Evolutionary conservation across 2,797 vertebrate species (phyloP).

Genomic region (Adelosebastes latens): DNA sequence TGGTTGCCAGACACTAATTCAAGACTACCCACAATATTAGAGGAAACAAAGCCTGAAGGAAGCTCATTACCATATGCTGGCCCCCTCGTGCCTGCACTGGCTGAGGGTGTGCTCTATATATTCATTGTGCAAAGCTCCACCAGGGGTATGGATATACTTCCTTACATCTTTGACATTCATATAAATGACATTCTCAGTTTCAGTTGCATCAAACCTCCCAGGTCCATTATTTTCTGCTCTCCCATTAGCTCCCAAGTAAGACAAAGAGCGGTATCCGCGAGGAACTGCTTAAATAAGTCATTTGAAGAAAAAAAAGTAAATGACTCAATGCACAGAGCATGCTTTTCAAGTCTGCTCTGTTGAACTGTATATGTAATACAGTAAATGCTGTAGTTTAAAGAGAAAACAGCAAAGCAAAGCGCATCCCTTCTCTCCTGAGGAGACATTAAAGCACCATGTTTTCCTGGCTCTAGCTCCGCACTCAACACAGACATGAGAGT

Average conservation of each 20-base stretch:
- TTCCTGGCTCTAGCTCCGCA: background rate
- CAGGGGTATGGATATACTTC: conserved; percentile 14
- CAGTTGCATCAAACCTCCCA: conserved; percentile 29
- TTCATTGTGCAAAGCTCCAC: conserved; percentile 43
- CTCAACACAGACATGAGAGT: background rate
- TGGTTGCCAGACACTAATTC: conserved; percentile 36
- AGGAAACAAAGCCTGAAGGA: conserved; percentile 42
- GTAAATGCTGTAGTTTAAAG: conserved; percentile 1
- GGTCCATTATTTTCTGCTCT: conserved; percentile 26
- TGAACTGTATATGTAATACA: background rate
- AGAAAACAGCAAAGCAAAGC: background rate
- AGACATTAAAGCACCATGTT: background rate
- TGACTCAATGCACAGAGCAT: conserved; percentile 1
- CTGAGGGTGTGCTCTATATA: conserved; percentile 24
- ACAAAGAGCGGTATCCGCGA: conserved; percentile 22
- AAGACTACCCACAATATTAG: conserved; percentile 23
- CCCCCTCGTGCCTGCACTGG: conserved; percentile 8
- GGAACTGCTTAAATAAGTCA: conserved; percentile 27
- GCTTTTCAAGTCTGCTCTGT: conserved; percentile 4
- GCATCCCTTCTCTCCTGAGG: background rate
- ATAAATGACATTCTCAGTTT: conserved; percentile 48
- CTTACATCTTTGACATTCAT: conserved; percentile 62
- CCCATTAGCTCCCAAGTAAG: conserved; percentile 24
- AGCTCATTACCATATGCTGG: conserved; percentile 52
- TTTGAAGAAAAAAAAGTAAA: conserved; percentile 3